A percentile compares a stretch with the other conserved stretches of the same genome.
Conservation (phyloP, 37 sponge, comb jelly and placozoan genomes). For the Diacarnus erythraeanus region DNA sequence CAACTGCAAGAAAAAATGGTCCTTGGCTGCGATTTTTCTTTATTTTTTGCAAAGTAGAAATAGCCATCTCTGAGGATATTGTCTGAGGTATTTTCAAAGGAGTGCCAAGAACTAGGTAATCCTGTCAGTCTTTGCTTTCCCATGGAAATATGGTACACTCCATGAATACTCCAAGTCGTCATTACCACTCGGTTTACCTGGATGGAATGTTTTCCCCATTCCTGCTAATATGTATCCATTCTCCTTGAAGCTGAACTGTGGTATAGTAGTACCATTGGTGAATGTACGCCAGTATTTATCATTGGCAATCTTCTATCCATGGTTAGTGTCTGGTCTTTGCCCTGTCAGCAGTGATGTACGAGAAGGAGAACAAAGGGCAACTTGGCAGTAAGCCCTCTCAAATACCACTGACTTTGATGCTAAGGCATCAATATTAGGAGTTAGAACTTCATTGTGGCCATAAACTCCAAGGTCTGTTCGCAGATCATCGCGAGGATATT, state of each 20-base stretch:
- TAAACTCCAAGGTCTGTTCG: conserved; percentile 43
- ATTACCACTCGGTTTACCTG: conserved; percentile 52
- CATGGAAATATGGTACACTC: conserved; percentile 48
- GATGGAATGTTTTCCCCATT: conserved; percentile 60
- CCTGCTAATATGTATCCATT: conserved; percentile 50
- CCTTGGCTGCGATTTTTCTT: conserved; percentile 21
- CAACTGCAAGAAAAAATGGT: conserved; percentile 46
- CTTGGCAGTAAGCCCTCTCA: conserved; percentile 62
- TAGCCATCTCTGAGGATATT: conserved; percentile 41
- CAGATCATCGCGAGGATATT: conserved; percentile 50
- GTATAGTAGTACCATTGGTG: conserved; percentile 58
- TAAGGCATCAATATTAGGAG: conserved; percentile 48
- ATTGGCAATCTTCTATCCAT: conserved; percentile 38
- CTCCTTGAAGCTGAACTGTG: conserved; percentile 67
- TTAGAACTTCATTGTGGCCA: conserved; percentile 4
- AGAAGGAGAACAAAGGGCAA: conserved; percentile 55
- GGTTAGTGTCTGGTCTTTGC: conserved; percentile 51
- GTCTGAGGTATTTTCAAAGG: conserved; percentile 20
- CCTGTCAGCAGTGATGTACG: conserved; percentile 54
- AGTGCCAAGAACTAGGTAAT: conserved; percentile 33
- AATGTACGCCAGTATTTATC: conserved; percentile 46
- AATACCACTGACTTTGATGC: conserved; percentile 47
- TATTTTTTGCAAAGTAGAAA: conserved; percentile 13
- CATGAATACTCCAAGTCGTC: conserved; percentile 45
- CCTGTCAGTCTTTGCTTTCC: neutral